A percentile compares a stretch with the other conserved stretches of the same genome.
These are phyloP conservation scores for Cairina moschata DNA, from an alignment of 2,113 vertebrate species.

Conservation along the genomic window DNA sequence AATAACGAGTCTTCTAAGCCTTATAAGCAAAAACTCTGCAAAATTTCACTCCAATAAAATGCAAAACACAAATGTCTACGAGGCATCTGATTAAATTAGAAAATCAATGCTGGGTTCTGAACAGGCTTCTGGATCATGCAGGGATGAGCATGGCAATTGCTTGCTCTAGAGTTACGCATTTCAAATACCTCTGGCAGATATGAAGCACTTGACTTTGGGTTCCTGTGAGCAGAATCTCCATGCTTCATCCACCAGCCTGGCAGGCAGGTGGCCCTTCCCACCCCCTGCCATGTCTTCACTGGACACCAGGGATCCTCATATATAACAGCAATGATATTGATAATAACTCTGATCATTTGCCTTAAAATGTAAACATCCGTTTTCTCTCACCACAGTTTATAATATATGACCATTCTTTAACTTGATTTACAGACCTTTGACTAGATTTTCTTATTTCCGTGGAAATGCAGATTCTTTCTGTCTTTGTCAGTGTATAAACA, in stretches of 20 bases:
- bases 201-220: neutral
- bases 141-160: neutral
- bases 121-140: neutral
- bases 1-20: neutral
- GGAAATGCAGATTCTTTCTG: neutral
- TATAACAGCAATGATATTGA: neutral
- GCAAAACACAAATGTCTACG: neutral
- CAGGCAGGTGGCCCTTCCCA: neutral
- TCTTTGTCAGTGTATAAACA: neutral
- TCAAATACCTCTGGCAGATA: neutral
- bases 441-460: neutral
- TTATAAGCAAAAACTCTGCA: neutral
- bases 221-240: neutral
- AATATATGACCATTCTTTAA: neutral
- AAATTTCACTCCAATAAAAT: neutral
- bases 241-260: neutral
- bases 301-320: neutral
- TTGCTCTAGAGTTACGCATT: neutral
- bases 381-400: neutral
- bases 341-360: neutral
- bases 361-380: neutral
- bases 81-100: neutral
- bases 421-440: neutral
- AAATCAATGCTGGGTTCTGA: neutral
- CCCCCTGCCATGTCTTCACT: neutral